Percentiles rank a stretch among this genome's conserved stretches.
phyloP scores from a whole-genome alignment of 2,113 vertebrate genomes.

The Pelobates fuscus region DNA sequence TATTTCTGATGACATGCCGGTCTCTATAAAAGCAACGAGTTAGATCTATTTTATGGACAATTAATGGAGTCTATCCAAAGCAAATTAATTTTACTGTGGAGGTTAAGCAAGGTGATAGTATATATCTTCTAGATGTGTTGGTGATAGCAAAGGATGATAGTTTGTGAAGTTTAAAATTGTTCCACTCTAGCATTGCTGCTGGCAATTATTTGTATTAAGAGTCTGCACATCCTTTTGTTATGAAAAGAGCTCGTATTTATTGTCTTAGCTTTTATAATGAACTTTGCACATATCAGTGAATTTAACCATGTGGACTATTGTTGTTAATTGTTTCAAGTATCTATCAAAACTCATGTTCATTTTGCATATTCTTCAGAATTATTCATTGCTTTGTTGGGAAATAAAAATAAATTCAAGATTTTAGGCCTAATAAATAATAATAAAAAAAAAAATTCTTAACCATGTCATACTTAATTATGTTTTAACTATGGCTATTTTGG shows the following conservation, averaged over 20 bases:
- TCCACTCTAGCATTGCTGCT: slow-evolving; percentile 15
- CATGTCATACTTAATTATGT: no score
- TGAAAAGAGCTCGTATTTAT: slow-evolving; percentile 32
- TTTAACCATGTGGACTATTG: no score
- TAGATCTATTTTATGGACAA: slow-evolving; percentile 47
- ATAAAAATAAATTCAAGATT: no score
- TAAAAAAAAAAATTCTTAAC: no score
- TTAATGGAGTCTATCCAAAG: slow-evolving; percentile 50
- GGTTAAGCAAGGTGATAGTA: slow-evolving; percentile 47
- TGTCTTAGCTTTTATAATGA: no score
- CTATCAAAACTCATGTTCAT: no score
- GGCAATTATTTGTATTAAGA: slow-evolving; percentile 25
- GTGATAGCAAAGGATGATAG: slow-evolving; percentile 20
- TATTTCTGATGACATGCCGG: slow-evolving; percentile 35
- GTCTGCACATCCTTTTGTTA: slow-evolving; percentile 28
- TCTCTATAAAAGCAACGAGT: slow-evolving; percentile 48
- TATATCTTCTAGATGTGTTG: slow-evolving; percentile 32
- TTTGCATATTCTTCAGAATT: no score
- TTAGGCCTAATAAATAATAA: no score
- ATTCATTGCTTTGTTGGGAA: no score
- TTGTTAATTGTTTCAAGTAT: no score
- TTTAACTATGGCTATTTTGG: no score
- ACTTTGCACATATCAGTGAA: no score
- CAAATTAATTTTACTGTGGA: slow-evolving; percentile 49
- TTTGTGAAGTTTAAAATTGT: slow-evolving; percentile 12